Percentiles rank a stretch among this genome's conserved stretches.
phyloP scores from a whole-genome alignment of 1,140 invertebrate species.

The Saxidomus purpurata region DNA sequence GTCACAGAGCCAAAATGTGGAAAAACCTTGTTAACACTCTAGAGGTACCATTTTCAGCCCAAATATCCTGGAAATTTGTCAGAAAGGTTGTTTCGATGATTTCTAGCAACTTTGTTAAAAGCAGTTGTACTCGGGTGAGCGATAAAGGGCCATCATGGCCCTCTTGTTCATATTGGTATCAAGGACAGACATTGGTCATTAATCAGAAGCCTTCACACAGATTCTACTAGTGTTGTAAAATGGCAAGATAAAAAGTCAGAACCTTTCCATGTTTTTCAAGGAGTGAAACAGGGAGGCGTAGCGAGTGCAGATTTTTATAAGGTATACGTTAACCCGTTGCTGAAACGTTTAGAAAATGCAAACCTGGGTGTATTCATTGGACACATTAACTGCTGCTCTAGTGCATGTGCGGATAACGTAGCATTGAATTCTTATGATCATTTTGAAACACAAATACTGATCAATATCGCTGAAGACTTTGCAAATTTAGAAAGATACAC shows the following conservation, averaged over 20 bases:
- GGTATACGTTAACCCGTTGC: not conserved
- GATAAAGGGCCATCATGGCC: too few relatives aligned
- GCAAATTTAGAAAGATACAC: too few relatives aligned
- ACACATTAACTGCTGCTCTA: not conserved
- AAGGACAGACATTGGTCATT: not conserved
- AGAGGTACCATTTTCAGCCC: too few relatives aligned
- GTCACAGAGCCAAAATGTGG: too few relatives aligned
- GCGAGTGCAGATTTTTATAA: not conserved
- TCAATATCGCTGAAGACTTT: not conserved
- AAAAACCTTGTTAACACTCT: too few relatives aligned
- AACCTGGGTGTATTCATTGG: not conserved
- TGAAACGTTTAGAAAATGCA: not conserved
- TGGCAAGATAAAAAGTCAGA: not conserved
- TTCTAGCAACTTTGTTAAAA: too few relatives aligned
- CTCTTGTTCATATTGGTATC: not conserved
- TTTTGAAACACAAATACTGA: not conserved
- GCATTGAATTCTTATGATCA: not conserved
- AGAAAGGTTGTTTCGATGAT: too few relatives aligned
- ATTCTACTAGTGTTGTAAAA: not conserved
- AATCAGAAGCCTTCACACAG: not conserved
- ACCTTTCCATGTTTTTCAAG: not conserved
- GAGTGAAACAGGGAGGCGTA: conserved; percentile 3
- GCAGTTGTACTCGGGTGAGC: too few relatives aligned
- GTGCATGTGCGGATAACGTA: not conserved
- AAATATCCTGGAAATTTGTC: too few relatives aligned